Conservation (phyloP, 1,140 invertebrate species). For the Meloidogyne hapla region DNA sequence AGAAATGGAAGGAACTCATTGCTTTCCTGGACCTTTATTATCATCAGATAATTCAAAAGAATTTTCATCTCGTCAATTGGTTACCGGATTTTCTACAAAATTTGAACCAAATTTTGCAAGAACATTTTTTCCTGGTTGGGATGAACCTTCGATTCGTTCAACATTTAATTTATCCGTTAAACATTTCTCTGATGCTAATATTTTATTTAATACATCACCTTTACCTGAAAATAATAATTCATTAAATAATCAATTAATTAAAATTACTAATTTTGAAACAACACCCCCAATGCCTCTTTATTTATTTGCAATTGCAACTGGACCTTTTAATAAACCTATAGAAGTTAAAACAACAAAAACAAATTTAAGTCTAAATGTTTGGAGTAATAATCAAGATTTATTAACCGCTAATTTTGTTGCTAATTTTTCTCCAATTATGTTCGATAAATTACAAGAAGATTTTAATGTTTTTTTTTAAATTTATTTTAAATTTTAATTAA, state of each 20-base stretch:
- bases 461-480: conserved; percentile 38
- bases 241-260: not conserved
- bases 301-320: conserved; percentile 66
- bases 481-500: not conserved
- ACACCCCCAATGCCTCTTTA: conserved; percentile 68
- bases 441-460: conserved; percentile 57
- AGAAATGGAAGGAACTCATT: conserved; percentile 50
- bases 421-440: conserved; percentile 60
- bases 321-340: conserved; percentile 43
- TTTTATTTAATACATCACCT: conserved; percentile 46
- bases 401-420: conserved; percentile 48
- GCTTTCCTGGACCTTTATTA: conserved; percentile 28
- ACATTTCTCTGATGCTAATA: conserved; percentile 46
- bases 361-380: conserved; percentile 58
- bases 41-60: conserved; percentile 9
- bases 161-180: conserved; percentile 71
- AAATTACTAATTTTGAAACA: conserved; percentile 57
- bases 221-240: not conserved
- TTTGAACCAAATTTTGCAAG: conserved; percentile 91
- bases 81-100: conserved; percentile 74
- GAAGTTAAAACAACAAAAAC: conserved; percentile 50
- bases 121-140: conserved; percentile 91
- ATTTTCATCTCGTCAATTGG: not conserved
- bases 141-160: conserved; percentile 88
- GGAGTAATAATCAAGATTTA: conserved; percentile 48